Conservation (phyloP, 2,113 vertebrate genomes). For the Dendropsophus ebraccatus region DNA sequence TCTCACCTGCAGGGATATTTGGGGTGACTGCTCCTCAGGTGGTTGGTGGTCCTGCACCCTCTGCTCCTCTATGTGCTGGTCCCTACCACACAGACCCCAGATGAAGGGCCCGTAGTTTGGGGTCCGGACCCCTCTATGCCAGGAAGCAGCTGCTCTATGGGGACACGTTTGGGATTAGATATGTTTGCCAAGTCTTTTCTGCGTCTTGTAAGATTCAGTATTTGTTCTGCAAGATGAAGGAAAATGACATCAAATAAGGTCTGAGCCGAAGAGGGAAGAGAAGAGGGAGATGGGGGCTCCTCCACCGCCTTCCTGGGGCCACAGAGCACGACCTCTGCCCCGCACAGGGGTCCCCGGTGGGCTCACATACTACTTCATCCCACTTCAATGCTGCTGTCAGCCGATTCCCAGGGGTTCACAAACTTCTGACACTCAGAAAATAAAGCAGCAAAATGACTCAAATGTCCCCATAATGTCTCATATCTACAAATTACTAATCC, state of each 20-base stretch:
- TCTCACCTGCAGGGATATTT: no score
- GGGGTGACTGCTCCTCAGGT: no score
- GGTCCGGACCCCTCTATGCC: background rate
- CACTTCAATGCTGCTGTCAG: conserved; percentile 8
- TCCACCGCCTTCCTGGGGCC: conserved; percentile 2
- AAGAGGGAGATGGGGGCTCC: background rate
- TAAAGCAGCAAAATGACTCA: background rate
- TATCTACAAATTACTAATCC: background rate
- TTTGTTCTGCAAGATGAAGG: conserved; percentile 26
- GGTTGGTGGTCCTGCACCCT: no score
- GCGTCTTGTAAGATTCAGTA: background rate
- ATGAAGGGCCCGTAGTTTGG: background rate
- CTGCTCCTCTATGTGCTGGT: no score
- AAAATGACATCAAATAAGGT: background rate
- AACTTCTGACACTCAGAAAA: background rate
- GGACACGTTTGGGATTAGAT: background rate
- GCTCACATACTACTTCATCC: background rate
- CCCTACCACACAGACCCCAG: background rate
- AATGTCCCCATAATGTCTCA: background rate
- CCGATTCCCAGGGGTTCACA: conserved; percentile 8
- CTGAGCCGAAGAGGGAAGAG: background rate
- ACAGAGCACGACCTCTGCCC: background rate
- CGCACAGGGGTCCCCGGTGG: conserved; percentile 1
- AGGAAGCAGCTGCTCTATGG: background rate
- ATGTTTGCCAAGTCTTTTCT: background rate